A percentile compares a stretch with the other conserved stretches of the same genome.
These are phyloP conservation scores for Littorina saxatilis DNA, from an alignment of 1,140 invertebrate species.

Conservation along the genomic window DNA sequence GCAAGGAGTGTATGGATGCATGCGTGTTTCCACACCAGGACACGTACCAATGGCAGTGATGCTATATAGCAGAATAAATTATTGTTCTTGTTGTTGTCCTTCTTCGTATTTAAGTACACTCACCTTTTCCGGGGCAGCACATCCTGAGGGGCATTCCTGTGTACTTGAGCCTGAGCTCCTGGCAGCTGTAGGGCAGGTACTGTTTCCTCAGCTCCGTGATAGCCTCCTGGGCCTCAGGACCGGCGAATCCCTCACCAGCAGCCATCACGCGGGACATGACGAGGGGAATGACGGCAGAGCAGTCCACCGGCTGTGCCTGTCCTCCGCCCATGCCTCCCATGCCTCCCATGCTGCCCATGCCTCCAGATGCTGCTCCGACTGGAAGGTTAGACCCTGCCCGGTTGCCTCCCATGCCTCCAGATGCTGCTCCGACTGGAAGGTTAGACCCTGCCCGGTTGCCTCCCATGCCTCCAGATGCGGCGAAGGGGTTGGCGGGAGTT, in stretches of 20 bases:
- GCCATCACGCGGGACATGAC: constrained; percentile 5
- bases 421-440: background rate
- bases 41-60: too few species aligned
- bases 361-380: background rate
- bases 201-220: constrained; percentile 8
- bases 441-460: background rate
- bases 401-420: background rate
- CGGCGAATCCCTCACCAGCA: background rate
- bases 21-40: too few species aligned
- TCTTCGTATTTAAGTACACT: background rate
- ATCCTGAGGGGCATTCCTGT: constrained; percentile 4
- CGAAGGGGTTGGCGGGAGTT: background rate
- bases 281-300: background rate
- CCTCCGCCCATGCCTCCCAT: background rate
- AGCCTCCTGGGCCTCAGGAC: background rate
- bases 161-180: constrained; percentile 16
- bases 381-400: background rate
- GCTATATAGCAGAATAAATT: too few species aligned
- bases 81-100: too few species aligned
- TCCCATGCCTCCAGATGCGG: too few species aligned
- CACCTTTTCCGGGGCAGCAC: constrained; percentile 1
- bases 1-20: too few species aligned
- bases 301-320: background rate
- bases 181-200: constrained; percentile 22
- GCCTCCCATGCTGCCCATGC: background rate